A percentile compares a stretch with the other conserved stretches of the same genome.
These are phyloP conservation scores for Brachionus rotundiformis DNA, from an alignment of 1,140 invertebrate species.

Conservation along the genomic window DNA sequence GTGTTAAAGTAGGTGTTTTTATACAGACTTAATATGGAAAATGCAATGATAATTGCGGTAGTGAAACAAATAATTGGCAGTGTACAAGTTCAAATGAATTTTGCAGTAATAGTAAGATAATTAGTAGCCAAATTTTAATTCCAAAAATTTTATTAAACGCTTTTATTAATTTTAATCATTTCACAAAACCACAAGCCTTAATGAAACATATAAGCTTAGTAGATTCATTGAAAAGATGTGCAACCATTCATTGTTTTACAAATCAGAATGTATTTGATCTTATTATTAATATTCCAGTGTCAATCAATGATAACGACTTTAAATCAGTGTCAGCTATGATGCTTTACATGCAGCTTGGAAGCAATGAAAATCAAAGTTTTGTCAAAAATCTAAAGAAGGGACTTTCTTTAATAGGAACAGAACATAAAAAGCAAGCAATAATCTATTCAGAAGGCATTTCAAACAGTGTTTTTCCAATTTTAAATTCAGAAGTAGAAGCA, in stretches of 20 bases:
- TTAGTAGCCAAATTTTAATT: slow-evolving; percentile 9
- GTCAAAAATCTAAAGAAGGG: background rate
- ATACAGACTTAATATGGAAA: background rate
- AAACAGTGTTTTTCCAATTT: background rate
- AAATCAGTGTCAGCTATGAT: background rate
- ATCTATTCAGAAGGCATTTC: slow-evolving; percentile 29
- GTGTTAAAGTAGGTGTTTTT: background rate
- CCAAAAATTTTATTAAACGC: background rate
- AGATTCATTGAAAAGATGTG: slow-evolving; percentile 18
- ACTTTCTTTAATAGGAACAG: background rate
- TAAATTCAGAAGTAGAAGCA: background rate
- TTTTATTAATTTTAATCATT: slow-evolving; percentile 38
- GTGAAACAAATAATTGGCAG: background rate
- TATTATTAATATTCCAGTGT: slow-evolving; percentile 24
- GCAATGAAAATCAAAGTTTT: background rate
- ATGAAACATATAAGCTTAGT: slow-evolving; percentile 14
- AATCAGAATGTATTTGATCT: slow-evolving; percentile 20
- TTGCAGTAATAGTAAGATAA: background rate
- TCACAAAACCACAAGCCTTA: background rate
- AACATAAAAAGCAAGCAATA: slow-evolving; percentile 7
- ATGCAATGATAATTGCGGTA: background rate
- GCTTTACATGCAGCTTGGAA: slow-evolving; percentile 33
- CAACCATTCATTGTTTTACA: slow-evolving; percentile 1
- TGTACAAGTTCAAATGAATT: background rate
- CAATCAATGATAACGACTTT: background rate